These are phyloP conservation scores for Lottia scabra DNA, from an alignment of 2,888 invertebrate genomes.

Conservation along the genomic window DNA sequence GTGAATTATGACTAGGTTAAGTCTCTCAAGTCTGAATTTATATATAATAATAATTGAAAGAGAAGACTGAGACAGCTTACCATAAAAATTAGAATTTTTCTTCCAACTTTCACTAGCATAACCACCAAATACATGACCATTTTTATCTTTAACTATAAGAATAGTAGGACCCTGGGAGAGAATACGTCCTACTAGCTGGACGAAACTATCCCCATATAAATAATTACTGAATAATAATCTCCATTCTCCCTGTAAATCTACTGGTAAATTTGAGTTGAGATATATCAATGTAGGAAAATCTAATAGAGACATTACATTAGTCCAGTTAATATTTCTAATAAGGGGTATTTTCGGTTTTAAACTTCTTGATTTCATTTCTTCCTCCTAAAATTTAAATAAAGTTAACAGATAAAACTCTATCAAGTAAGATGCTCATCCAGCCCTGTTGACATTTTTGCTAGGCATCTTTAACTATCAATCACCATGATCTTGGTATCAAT, in stretches of 20 bases:
- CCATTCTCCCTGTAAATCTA: slow-evolving; percentile 83
- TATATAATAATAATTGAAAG: too few species aligned
- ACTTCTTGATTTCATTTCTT: slow-evolving; percentile 26
- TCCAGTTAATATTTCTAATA: slow-evolving; percentile 49
- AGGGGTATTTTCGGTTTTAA: slow-evolving; percentile 37
- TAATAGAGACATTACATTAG: slow-evolving; percentile 47
- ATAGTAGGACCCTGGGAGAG: slow-evolving; percentile 74
- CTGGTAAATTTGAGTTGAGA: slow-evolving; percentile 83
- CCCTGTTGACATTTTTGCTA: too few species aligned
- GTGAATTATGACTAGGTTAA: too few species aligned
- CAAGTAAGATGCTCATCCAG: too few species aligned
- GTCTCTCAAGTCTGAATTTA: too few species aligned
- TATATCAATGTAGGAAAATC: slow-evolving; percentile 54
- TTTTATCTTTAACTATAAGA: slow-evolving; percentile 81
- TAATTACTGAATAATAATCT: slow-evolving; percentile 79
- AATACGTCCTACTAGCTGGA: slow-evolving; percentile 70
- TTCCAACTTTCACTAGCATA: slow-evolving; percentile 86
- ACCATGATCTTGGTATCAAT: too few species aligned
- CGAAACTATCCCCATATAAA: slow-evolving; percentile 84
- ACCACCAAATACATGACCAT: slow-evolving; percentile 89
- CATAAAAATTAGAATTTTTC: slow-evolving; percentile 82
- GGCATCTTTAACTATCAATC: too few species aligned
- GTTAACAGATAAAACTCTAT: too few species aligned
- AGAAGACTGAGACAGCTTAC: slow-evolving; percentile 62
- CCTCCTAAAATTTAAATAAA: slow-evolving; percentile 25